Conservation (phyloP, 2,888 invertebrate genomes). For the Notodonta ziczac region DNA sequence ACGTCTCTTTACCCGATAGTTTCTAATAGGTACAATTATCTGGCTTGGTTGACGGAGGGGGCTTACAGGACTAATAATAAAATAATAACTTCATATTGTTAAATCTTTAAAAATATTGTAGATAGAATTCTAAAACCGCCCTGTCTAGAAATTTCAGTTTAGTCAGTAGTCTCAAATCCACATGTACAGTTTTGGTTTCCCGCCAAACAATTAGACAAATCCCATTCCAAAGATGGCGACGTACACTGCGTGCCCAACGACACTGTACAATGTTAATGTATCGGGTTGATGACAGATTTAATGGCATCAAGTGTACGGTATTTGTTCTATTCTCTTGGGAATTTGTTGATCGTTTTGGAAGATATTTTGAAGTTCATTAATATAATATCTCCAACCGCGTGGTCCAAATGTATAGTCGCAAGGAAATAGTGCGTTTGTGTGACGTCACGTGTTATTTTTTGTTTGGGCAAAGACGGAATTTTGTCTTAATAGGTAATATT, state of each 20-base stretch:
- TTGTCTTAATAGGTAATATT: too few species aligned
- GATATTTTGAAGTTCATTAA: background rate
- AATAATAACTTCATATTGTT: too few species aligned
- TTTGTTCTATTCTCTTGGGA: conserved; percentile 23
- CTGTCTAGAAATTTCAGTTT: background rate
- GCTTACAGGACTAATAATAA: too few species aligned
- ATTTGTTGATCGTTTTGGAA: conserved; percentile 13
- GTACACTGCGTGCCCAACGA: conserved; percentile 28
- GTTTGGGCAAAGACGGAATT: too few species aligned
- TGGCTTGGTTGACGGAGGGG: too few species aligned
- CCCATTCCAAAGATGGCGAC: conserved; percentile 4
- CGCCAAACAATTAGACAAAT: conserved; percentile 5
- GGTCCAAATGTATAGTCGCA: background rate
- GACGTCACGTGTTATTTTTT: too few species aligned
- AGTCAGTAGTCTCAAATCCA: background rate
- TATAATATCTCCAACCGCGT: background rate
- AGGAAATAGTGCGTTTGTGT: too few species aligned
- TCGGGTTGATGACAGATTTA: conserved; percentile 48
- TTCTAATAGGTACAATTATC: too few species aligned
- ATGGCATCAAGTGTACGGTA: conserved; percentile 28
- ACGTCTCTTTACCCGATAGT: too few species aligned
- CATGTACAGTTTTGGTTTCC: background rate
- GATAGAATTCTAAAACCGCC: too few species aligned
- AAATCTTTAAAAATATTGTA: too few species aligned
- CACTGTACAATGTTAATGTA: conserved; percentile 25